These are phyloP conservation scores for Spheniscus humboldti DNA, from an alignment of 2,797 vertebrate species.

Conservation along the genomic window DNA sequence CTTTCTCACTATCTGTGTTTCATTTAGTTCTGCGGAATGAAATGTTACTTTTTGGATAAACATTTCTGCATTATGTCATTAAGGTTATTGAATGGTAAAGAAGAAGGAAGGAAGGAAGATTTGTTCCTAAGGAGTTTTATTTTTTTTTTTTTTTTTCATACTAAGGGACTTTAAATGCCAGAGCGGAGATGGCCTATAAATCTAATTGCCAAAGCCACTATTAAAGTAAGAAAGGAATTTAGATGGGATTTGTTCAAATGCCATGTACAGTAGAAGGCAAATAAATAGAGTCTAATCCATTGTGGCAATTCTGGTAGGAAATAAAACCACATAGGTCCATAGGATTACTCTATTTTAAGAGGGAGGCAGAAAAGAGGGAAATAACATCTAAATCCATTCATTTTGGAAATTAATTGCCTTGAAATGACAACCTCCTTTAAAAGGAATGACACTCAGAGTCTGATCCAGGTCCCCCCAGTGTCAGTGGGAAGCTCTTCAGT, in stretches of 20 bases:
- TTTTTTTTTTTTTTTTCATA: background rate
- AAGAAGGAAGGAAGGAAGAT: background rate
- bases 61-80: background rate
- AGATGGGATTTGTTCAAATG: slow-evolving; percentile 51
- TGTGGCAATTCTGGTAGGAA: background rate
- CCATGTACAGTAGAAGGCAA: background rate
- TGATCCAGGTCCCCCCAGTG: background rate
- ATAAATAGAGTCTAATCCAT: slow-evolving; percentile 9
- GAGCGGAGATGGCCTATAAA: background rate
- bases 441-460: background rate
- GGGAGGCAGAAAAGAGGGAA: background rate
- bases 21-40: background rate
- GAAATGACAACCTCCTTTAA: background rate
- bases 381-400: background rate
- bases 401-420: slow-evolving; percentile 7
- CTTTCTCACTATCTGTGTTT: background rate
- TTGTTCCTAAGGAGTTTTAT: background rate
- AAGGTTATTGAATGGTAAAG: background rate
- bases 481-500: background rate
- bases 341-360: background rate
- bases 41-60: background rate
- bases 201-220: slow-evolving; percentile 33
- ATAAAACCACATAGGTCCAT: background rate
- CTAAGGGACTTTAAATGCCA: slow-evolving; percentile 19
- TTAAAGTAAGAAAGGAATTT: slow-evolving; percentile 9